Evolutionary conservation across 2,797 vertebrate genomes (phyloP).

Genomic region (Myotis daubentonii): DNA sequence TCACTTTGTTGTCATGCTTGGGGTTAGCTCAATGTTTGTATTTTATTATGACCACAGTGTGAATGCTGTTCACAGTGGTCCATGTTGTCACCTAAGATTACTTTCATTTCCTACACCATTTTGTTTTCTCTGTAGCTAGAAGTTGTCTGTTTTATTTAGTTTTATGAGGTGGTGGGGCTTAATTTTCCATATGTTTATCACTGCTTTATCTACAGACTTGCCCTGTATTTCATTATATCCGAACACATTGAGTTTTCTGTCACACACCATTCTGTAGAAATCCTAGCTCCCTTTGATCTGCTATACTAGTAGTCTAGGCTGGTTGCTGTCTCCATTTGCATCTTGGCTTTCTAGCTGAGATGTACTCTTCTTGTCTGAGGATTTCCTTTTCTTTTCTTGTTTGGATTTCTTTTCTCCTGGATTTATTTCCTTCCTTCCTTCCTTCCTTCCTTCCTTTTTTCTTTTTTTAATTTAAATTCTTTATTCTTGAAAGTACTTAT

Average conservation of each 20-base stretch:
- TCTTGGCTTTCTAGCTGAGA: background rate
- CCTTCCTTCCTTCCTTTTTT: background rate
- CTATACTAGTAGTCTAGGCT: background rate
- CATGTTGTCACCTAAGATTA: background rate
- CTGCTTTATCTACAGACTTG: background rate
- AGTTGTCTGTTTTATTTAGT: background rate
- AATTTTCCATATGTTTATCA: background rate
- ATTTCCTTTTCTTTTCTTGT: background rate
- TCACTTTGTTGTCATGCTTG: background rate
- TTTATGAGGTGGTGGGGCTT: background rate
- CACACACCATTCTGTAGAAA: background rate
- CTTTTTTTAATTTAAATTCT: background rate
- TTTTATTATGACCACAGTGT: background rate
- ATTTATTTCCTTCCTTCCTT: background rate
- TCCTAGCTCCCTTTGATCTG: background rate
- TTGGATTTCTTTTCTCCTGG: background rate
- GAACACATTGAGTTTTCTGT: background rate
- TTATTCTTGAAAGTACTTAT: too few relatives aligned
- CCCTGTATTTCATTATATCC: background rate
- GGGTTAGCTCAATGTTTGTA: background rate
- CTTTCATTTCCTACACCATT: background rate
- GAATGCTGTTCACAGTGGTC: background rate
- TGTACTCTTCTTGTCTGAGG: background rate
- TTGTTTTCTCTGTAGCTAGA: background rate
- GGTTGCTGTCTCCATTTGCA: background rate